Base-by-base conservation (phyloP, 2,113 vertebrate species). In the Tragulus kanchil region DNA sequence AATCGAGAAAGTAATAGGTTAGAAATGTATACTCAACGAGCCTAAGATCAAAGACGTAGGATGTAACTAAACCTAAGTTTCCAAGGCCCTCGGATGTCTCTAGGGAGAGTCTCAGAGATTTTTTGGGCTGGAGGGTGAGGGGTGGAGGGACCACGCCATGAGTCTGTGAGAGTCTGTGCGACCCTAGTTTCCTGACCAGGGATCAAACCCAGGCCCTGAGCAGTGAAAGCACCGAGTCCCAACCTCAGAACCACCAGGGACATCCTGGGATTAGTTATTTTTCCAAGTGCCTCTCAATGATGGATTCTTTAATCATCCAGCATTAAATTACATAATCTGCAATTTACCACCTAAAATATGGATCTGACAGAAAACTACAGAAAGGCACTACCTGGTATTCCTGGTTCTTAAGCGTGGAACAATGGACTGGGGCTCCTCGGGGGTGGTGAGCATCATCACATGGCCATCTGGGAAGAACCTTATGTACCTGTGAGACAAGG, bases 381-480 rank as follows among this genome's bases (percentile, higher is more conserved):
- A 59, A 58, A 81, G 85, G 28, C 54, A 19, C 54, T 97, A 99
- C 99, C 99, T 99, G 98, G 99, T 97, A 97, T 99, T 99, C 97
- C 98, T 99, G 89, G 98, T 99, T 96, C 99, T 98, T 98, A 99
- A 98, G 97, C 99, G 99, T 96, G 99, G 99, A 98, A 99, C 99
- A 54, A 99, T 98, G 48, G 98, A 98, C 93, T 99, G 98, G 88
- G 99, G 99, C 94, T 99, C 99, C 96, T 99, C 99, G 2, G 99
- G 99, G 77, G 99, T 99, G 88, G 99, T 99, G 93, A 99, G 94
- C 99, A 99, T 99, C 98, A 99, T 98, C 96, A 99, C 99, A 2
- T 99, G 99, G 67, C 99, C 99, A 87, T 99, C 99, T 28, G 99
- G 99, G 96, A 99, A 99, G 98, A 99, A 99, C 81, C 99, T 99